Base-by-base conservation (phyloP, 2,797 vertebrate species). In the Alosa sapidissima region DNA sequence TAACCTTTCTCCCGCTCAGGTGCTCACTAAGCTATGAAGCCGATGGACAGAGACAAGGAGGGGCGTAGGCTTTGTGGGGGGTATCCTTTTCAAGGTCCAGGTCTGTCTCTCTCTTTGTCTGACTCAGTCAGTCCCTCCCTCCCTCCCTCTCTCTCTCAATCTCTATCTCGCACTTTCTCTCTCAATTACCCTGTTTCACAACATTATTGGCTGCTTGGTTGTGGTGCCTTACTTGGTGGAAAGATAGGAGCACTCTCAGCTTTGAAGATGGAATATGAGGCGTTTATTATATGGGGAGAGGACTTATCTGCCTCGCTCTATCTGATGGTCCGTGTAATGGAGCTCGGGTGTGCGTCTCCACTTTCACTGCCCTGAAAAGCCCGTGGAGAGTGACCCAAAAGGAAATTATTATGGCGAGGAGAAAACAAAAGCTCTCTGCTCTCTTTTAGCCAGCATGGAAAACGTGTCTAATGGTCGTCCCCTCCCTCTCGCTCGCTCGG, bases 221-320 rank as follows among this genome's bases (percentile, higher is more conserved):
- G 72, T 78, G 72, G 72, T 41, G 21, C 52, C 84, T 83, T 55
- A 82, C 81, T 83, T 85, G 75, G 78, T 78, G 49, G 11, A 49
- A 83, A 86, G 84, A 72, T 65, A 82, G 48, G 72, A 78, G 93
- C 89, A 87, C 88, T 93, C 94, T 93, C 92, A 94, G 92, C 94
- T 95, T 93, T 93, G 94, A 93, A 95, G 94, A 94, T 94, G 93
- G 94, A 94, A 94, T 95, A 94, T 93, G 93, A 93, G 92, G 89
- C 91, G 93, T 93, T 95, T 95, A 94, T 95, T 95, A 93, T 92
- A 93, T 91, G 87, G 91, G 90, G 93, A 87, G 83, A 87, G 92
- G 94, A 94, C 93, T 95, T 93, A 95, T 94, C 92, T 92, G 86
- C 85, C 82, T 55, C 86, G 89, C 90, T 89, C 94, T 95, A 94